A percentile compares a stretch with the other conserved stretches of the same genome.
These are phyloP conservation scores for Apamea monoglypha DNA, from an alignment of 2,888 invertebrate species.

Conservation along the genomic window DNA sequence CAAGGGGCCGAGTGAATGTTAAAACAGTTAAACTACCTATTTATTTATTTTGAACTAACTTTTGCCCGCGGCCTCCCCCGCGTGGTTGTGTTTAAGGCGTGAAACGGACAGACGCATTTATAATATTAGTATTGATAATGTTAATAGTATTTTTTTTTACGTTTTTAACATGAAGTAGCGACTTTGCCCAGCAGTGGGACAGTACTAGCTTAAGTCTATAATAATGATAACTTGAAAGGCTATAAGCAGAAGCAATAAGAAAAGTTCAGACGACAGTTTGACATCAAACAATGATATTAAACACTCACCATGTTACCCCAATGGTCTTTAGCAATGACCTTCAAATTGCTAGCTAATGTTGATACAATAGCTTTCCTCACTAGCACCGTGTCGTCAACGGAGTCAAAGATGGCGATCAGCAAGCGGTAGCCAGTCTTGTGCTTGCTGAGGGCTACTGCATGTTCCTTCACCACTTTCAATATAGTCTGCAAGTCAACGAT, in stretches of 20 bases:
- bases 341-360: slow-evolving; percentile 92
- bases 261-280: too few species aligned
- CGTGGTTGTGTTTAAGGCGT: too few species aligned
- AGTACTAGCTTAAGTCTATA: too few species aligned
- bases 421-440: slow-evolving; percentile 97
- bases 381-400: slow-evolving; percentile 97
- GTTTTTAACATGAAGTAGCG: neutral
- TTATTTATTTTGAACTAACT: neutral
- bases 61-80: too few species aligned
- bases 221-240: neutral
- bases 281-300: neutral
- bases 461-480: slow-evolving; percentile 96
- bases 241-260: neutral
- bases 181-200: neutral
- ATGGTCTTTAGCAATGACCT: slow-evolving; percentile 93
- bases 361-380: slow-evolving; percentile 95
- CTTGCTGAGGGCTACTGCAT: slow-evolving; percentile 94
- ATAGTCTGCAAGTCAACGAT: slow-evolving; percentile 90
- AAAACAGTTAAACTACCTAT: neutral
- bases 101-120: too few species aligned
- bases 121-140: too few species aligned
- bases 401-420: slow-evolving; percentile 95
- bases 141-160: too few species aligned
- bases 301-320: slow-evolving; percentile 94
- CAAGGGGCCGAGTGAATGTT: neutral